A percentile compares a stretch with the other conserved stretches of the same genome.
Evolutionary conservation across 2,888 invertebrate genomes (phyloP).

Genomic region (Athripsodes cinereus): DNA sequence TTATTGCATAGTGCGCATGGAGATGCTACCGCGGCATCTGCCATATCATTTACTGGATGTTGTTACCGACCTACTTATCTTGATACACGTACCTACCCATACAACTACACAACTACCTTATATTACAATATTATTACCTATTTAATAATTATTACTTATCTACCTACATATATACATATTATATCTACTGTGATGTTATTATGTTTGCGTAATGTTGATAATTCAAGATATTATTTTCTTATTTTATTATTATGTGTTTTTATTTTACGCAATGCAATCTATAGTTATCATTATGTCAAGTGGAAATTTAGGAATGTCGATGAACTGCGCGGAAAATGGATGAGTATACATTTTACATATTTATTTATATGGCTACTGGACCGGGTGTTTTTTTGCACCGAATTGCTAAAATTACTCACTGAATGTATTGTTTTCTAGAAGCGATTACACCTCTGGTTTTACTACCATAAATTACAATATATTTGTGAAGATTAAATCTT

Average conservation of each 20-base stretch:
- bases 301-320: not conserved
- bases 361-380: too few relatives aligned
- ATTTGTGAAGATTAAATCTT: too few relatives aligned
- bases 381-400: too few relatives aligned
- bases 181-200: not conserved
- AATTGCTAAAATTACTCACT: too few relatives aligned
- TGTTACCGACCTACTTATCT: not conserved
- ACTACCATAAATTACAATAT: too few relatives aligned
- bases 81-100: not conserved
- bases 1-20: conserved; percentile 5
- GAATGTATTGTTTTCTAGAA: too few relatives aligned
- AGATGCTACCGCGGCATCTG: conserved; percentile 13
- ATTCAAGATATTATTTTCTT: not conserved
- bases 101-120: not conserved
- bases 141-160: not conserved
- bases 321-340: not conserved
- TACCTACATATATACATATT: not conserved
- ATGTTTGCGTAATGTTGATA: not conserved
- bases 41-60: not conserved
- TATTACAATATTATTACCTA: not conserved
- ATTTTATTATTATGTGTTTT: not conserved
- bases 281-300: not conserved
- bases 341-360: not conserved
- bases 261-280: not conserved
- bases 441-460: too few relatives aligned